A percentile compares a stretch with the other conserved stretches of the same genome.
Evolutionary conservation across 2,113 vertebrate species (phyloP).

Genomic region (Pyrgilauda ruficollis): DNA sequence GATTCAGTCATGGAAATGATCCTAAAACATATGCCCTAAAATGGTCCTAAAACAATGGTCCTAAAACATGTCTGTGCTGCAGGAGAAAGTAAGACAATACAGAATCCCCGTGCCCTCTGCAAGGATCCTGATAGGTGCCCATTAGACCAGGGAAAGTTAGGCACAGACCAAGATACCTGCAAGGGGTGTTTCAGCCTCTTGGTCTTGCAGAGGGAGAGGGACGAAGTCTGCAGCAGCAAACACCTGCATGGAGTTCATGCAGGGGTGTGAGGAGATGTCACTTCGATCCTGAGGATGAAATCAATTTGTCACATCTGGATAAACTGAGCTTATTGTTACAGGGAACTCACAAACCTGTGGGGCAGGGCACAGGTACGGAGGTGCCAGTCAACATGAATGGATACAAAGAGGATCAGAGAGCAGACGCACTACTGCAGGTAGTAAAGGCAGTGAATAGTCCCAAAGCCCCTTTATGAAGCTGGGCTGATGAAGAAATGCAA

Average conservation of each 20-base stretch:
- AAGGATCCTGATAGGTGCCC: neutral
- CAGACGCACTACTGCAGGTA: neutral
- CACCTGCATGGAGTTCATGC: neutral
- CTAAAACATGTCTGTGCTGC: neutral
- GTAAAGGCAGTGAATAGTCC: neutral
- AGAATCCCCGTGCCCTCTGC: neutral
- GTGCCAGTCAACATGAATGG: neutral
- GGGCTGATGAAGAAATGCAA: neutral
- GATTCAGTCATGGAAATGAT: neutral
- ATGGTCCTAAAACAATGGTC: neutral
- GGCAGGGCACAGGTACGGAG: neutral
- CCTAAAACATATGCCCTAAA: neutral
- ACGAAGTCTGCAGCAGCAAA: neutral
- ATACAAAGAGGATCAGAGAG: neutral
- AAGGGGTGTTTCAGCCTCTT: neutral
- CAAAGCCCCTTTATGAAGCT: neutral
- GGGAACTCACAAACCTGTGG: neutral
- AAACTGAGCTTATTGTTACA: neutral
- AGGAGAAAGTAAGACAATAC: neutral
- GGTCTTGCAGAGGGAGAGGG: neutral
- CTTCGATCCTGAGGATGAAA: neutral
- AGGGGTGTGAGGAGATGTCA: rapidly evolving
- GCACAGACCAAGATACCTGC: neutral
- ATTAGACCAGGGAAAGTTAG: neutral
- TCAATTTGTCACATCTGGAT: neutral